These are phyloP conservation scores for Chloebia gouldiae DNA, from an alignment of 2,113 vertebrate species.

Conservation along the genomic window DNA sequence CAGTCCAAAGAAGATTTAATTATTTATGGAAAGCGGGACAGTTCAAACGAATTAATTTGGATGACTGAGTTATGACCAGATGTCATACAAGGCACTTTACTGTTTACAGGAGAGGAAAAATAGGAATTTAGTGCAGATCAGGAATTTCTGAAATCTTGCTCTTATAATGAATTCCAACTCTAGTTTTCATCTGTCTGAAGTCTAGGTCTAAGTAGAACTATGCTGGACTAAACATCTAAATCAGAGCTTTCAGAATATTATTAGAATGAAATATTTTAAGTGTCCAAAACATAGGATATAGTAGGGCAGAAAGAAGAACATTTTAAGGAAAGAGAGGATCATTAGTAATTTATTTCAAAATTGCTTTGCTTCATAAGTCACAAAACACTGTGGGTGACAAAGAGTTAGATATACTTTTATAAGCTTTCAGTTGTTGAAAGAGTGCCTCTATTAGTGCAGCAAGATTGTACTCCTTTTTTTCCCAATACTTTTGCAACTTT, in stretches of 20 bases:
- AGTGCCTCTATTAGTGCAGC: neutral
- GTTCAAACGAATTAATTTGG: neutral
- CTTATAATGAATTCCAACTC: neutral
- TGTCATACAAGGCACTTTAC: neutral
- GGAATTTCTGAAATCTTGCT: neutral
- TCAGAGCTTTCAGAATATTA: neutral
- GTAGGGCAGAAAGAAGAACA: neutral
- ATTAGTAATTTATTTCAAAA: neutral
- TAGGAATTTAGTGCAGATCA: neutral
- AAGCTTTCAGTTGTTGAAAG: neutral
- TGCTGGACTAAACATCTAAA: neutral
- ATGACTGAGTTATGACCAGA: neutral
- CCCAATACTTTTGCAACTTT: neutral
- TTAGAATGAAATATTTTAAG: neutral
- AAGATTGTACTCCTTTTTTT: neutral
- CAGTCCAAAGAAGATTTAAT: neutral
- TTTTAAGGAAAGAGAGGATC: neutral
- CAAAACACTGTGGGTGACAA: neutral
- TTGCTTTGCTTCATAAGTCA: neutral
- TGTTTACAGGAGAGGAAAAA: neutral
- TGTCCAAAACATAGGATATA: neutral
- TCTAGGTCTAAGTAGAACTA: neutral
- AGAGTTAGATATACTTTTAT: neutral
- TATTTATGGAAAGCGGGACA: neutral
- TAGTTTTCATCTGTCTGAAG: neutral